phyloP scores from a whole-genome alignment of 2,113 vertebrate species.

The Brachypteracias leptosomus region DNA sequence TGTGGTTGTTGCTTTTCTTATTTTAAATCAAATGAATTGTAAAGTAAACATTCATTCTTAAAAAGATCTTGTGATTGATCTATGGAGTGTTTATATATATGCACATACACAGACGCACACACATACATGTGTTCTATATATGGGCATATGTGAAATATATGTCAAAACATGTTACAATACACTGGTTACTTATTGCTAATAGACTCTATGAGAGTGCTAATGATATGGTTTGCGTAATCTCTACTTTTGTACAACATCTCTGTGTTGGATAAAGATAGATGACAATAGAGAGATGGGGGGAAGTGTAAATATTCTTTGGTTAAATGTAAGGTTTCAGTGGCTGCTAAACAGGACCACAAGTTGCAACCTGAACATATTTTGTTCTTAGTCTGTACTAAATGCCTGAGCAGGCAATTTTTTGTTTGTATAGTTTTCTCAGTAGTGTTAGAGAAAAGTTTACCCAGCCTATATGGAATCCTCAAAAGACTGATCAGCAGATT shows the following conservation, averaged over 20 bases:
- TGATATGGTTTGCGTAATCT: neutral
- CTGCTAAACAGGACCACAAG: neutral
- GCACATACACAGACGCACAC: neutral
- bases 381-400: constrained; percentile 6
- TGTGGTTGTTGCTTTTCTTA: neutral
- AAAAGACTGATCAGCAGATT: constrained; percentile 48
- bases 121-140: neutral
- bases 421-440: neutral
- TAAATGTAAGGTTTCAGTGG: neutral
- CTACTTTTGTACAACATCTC: neutral
- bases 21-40: neutral
- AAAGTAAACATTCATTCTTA: neutral
- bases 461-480: neutral
- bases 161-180: neutral
- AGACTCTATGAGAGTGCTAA: neutral
- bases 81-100: neutral
- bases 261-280: neutral
- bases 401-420: constrained; percentile 4
- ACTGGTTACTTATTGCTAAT: neutral
- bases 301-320: neutral
- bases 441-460: constrained; percentile 23
- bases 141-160: neutral
- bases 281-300: neutral
- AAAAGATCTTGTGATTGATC: neutral
- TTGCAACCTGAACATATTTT: constrained; percentile 26